Conservation (phyloP, 2,797 vertebrate genomes). For the Melopsittacus undulatus region DNA sequence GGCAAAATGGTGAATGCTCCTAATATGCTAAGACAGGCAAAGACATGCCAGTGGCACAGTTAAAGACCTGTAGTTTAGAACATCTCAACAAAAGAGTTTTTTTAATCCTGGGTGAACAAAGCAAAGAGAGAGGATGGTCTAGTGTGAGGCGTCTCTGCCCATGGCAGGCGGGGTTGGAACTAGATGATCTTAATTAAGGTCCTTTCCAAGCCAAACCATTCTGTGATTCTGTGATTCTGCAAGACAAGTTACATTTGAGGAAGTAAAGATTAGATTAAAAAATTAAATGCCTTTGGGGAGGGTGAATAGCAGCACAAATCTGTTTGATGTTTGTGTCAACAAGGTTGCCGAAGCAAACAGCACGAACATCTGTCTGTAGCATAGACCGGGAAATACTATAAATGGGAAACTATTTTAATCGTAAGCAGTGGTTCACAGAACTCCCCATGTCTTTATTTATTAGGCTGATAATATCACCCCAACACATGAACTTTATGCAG, state of each 20-base stretch:
- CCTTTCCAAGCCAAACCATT: not conserved
- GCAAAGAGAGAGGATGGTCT: not conserved
- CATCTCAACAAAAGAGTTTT: not conserved
- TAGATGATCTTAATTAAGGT: not conserved
- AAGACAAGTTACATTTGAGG: conserved; percentile 12
- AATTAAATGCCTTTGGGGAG: conserved; percentile 36
- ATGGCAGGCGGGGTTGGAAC: not conserved
- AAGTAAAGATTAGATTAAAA: conserved; percentile 48
- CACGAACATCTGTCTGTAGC: conserved; percentile 18
- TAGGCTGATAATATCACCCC: conserved; percentile 71
- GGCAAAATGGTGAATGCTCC: not conserved
- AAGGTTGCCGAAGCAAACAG: conserved; percentile 54
- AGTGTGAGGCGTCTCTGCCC: not conserved
- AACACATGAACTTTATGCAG: conserved; percentile 50
- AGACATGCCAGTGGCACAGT: not conserved
- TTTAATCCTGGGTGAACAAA: not conserved
- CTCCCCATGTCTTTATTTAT: conserved; percentile 66
- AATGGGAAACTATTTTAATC: conserved; percentile 68
- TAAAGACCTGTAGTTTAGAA: not conserved
- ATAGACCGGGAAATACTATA: conserved; percentile 16
- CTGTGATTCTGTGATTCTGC: not conserved
- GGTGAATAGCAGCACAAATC: conserved; percentile 2
- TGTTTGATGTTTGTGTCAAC: conserved; percentile 53
- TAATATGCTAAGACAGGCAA: not conserved
- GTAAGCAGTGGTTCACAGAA: not conserved